Conservation (phyloP, 2,888 invertebrate genomes). For the Lapara coniferarum region DNA sequence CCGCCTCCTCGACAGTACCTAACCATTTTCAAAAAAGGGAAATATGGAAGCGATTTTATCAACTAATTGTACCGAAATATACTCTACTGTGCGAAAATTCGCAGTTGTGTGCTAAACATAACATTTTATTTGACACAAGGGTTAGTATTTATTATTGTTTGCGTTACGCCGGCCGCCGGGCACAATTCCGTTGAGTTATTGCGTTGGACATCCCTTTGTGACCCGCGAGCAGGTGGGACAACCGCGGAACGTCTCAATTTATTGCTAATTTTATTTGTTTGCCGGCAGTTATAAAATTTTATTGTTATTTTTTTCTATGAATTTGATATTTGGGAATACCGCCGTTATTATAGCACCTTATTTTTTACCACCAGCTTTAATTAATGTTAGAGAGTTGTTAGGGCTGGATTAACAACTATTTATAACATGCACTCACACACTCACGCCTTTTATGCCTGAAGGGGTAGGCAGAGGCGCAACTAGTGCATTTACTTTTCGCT, state of each 20-base stretch:
- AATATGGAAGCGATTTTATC: no score
- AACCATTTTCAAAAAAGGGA: no score
- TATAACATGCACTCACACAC: no score
- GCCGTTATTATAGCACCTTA: no score
- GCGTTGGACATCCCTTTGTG: conserved; percentile 62
- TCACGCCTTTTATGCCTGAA: no score
- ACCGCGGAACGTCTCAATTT: conserved; percentile 70
- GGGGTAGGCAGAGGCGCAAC: no score
- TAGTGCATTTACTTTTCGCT: no score
- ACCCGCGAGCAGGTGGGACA: conserved; percentile 67
- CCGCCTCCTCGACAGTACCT: no score
- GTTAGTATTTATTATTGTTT: conserved; percentile 70
- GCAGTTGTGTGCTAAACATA: conserved; percentile 51
- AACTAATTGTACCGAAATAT: background rate
- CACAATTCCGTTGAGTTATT: conserved; percentile 76
- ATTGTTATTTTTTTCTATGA: conserved; percentile 42
- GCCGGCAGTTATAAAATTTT: conserved; percentile 56
- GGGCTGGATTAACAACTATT: no score
- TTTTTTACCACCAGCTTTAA: background rate
- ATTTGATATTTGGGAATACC: background rate
- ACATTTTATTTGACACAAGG: conserved; percentile 64
- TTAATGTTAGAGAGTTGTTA: no score
- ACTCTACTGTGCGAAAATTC: conserved; percentile 41
- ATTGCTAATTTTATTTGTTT: conserved; percentile 75
- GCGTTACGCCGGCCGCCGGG: conserved; percentile 66